Percentiles rank a stretch among this genome's conserved stretches.
phyloP scores from a whole-genome alignment of 2,888 invertebrate species.

The Antheraea assamensis region DNA sequence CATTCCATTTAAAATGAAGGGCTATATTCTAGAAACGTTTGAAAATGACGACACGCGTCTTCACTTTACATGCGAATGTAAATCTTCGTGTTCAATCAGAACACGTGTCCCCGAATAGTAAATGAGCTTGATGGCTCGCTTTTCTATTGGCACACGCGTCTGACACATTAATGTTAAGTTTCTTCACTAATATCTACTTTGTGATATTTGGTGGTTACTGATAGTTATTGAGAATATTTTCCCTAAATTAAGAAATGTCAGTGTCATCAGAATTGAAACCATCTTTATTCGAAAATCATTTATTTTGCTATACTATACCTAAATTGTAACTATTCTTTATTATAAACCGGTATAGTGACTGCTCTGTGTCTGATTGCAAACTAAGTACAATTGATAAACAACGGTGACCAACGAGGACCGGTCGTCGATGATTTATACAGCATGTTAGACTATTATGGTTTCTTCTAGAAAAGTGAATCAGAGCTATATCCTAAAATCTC shows the following conservation, averaged over 20 bases:
- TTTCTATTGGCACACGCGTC: conserved; percentile 26
- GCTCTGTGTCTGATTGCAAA: too few species aligned
- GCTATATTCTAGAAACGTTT: background rate
- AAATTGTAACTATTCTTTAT: background rate
- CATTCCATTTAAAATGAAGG: conserved; percentile 7
- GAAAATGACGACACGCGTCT: background rate
- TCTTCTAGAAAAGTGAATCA: background rate
- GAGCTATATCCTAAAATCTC: background rate
- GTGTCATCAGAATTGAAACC: background rate
- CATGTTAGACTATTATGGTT: too few species aligned
- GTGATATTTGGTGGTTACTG: background rate
- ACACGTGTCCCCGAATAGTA: conserved; percentile 39
- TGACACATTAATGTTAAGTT: conserved; percentile 9
- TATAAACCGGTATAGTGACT: background rate
- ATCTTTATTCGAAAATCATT: background rate
- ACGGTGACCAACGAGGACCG: too few species aligned
- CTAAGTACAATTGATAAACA: too few species aligned
- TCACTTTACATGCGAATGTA: conserved; percentile 17
- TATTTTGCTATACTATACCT: background rate
- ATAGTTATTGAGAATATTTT: background rate
- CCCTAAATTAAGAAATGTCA: background rate
- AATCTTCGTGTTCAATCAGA: conserved; percentile 32
- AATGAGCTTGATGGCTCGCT: conserved; percentile 33
- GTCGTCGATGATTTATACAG: too few species aligned
- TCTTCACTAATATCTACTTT: background rate